Base-by-base conservation (phyloP, 2,113 vertebrate genomes). In the Tragelaphus imberbis region DNA sequence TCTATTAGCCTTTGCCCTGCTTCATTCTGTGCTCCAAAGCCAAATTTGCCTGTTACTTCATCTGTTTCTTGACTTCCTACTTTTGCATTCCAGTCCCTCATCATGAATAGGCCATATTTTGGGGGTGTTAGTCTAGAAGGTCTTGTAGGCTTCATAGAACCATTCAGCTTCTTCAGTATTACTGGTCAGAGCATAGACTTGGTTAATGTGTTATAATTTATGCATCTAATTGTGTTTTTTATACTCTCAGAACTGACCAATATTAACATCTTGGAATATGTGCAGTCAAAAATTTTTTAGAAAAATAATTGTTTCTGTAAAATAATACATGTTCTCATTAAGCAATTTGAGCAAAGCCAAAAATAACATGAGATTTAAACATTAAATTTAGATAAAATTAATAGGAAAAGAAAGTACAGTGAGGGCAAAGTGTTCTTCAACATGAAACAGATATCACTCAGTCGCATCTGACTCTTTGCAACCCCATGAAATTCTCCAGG, bases 381-480 rank as follows among this genome's bases (percentile, higher is more conserved):
- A 14, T 94, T 84, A 71, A 84, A 30, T 21, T 94, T 90, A 71
- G 56, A 47, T 85, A 33, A 91, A 90, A 85, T 21, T 95, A 49
- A 53, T 33, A 84, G 13, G 23, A 56, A 93, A 79, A 77, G 6
- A 71, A 90, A 65, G 25, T 53, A 36, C 23, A 40, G 53, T 59
- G 30, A 59, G 65, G 28, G 10, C 21, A 85, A 47, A 68, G 19
- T 92, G 9, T 23, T 51, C 33, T 55, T 89, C 87, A 77, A 53
- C 77, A 40, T 10, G 51, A 87, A 71, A 71, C 17, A 36, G n/a
- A 36, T 21, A 71, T 71, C 5, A 0, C 19, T 71, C n/a, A 36
- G n/a, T 71, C 2, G 0, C 2, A 3, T 71, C 65, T 0, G 0
- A 36, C 4, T 59, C 58, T 59, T 59, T 36, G n/a, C 65, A 71